Base-by-base conservation (phyloP, 2,797 vertebrate genomes). In the Apogon hyalosoma region DNA sequence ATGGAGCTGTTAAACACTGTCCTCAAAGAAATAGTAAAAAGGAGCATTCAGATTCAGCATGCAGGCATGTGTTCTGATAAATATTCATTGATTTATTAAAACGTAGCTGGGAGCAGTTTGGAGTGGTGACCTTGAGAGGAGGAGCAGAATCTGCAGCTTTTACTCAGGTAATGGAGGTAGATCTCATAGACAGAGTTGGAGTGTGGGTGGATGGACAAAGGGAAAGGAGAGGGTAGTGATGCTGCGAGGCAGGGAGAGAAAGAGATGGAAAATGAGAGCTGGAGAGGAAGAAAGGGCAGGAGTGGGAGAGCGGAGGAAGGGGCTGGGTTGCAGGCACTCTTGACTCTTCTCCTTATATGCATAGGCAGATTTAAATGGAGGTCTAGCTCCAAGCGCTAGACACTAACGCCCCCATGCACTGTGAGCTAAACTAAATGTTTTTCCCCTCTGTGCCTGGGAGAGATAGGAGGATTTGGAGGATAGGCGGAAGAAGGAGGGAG, bases 31-130 rank as follows among this genome's bases (percentile, higher is more conserved):
- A 76, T 75, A 70, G 75, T 73, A 59, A 87, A 87, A 65, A 67
- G 7, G 49, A 66, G 63, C 69, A 85, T 91, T 90, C 76, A 79
- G 75, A 92, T 92, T 91, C 85, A 63, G 72, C 73, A 83, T 66
- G 71, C 75, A 56, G 82, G 77, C 50, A 55, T 80, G 88, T 64
- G 73, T 76, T 73, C 80, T 85, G 81, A 90, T 93, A 92, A 93
- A 94, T 93, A 94, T 94, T 93, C 91, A 94, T 92, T 88, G 92
- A 90, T 93, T 91, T 93, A 92, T 93, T 93, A 88, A 92, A 92
- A 91, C 61, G 56, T 86, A 77, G 88, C 92, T 90, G 72, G 65
- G 77, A 92, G 90, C 90, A 71, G 66, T 87, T 88, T 87, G 82
- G 87, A 89, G 87, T 83, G 77, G 82, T 79, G 91, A 93, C 92